Evolutionary conservation across 2,113 vertebrate genomes (phyloP), one percentile per base, ranked within the genome.

Genomic region (Atrichornis clamosus): DNA sequence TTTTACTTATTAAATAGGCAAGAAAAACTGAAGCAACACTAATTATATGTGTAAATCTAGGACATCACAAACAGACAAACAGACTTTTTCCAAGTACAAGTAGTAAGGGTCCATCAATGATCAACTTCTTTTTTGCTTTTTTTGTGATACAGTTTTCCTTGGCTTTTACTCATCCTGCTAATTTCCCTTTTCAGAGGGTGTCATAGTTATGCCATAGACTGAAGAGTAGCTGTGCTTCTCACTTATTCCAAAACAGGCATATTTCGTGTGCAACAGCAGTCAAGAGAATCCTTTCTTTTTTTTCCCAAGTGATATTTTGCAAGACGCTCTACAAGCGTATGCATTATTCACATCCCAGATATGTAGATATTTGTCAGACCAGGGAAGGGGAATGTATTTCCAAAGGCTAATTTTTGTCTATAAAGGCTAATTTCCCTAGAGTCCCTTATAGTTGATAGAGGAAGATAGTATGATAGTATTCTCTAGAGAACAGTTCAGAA

Each of bases 321-420:
- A 87, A 76, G 78, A 94, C 56, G 6, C 15, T 85, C 23, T 64
- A 44, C 28, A 76, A 84, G 65, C 2, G 0, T 47, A 87, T 93
- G 74, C 58, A 94, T 95, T 93, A 93, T 92, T 95, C 90, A 96
- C 24, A 41, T 69, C 30, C 33, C 27, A 70, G 59, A 84, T 93
- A 62, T 93, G 88, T 90, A 95, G 85, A 83, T 95, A 94, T 95
- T 95, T 95, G 88, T 93, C 55, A 90, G 59, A 95, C 10, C 46
- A 78, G 47, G 33, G 42, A 90, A 89, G 12, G 20, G 63, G 27
- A 94, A 84, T 84, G 18, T 63, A 92, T 95, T 97, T 96, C 90
- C 83, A 95, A 97, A 62, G 86, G 79, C 92, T 93, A 93, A 95
- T 97, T 97, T 96, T 96, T 95, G 64, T 81, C 92, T 96, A 90